These are phyloP conservation scores for Megamerina dolium DNA, from an alignment of 2,888 invertebrate species.

Conservation along the genomic window DNA sequence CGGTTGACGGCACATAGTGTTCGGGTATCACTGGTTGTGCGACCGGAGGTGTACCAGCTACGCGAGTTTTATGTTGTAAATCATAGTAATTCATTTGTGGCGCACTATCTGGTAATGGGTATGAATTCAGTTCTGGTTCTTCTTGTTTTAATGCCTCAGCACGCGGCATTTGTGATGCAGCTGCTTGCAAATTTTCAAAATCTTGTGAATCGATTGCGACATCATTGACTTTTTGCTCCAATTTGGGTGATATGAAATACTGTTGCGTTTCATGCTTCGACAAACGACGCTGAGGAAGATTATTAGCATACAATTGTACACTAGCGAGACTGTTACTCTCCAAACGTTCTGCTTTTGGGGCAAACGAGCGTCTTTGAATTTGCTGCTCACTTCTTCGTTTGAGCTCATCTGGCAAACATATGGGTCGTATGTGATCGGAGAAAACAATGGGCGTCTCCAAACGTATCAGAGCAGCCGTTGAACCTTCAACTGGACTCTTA, in stretches of 20 bases:
- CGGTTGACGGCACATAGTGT: slow-evolving; percentile 9
- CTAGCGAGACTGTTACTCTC: slow-evolving; percentile 21
- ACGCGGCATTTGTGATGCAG: slow-evolving; percentile 37
- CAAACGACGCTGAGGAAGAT: slow-evolving; percentile 24
- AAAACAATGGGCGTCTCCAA: slow-evolving; percentile 67
- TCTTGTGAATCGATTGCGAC: slow-evolving; percentile 10
- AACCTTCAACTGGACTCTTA: slow-evolving; percentile 84
- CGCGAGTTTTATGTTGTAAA: slow-evolving; percentile 9
- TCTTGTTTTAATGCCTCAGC: slow-evolving; percentile 40
- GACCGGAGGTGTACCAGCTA: slow-evolving; percentile 8
- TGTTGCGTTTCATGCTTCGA: slow-evolving; percentile 44
- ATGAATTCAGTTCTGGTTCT: slow-evolving; percentile 26
- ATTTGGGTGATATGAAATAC: slow-evolving; percentile 42
- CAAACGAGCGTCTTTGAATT: slow-evolving; percentile 35
- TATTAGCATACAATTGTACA: slow-evolving; percentile 10
- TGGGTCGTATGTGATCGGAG: slow-evolving; percentile 78
- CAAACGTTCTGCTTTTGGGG: slow-evolving; percentile 43
- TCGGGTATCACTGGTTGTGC: slow-evolving; percentile 8
- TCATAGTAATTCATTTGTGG: slow-evolving; percentile 43
- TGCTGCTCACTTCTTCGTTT: slow-evolving; percentile 34
- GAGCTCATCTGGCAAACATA: slow-evolving; percentile 65
- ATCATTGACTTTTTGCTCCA: slow-evolving; percentile 20
- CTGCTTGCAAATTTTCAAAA: slow-evolving; percentile 28
- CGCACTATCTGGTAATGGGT: slow-evolving; percentile 43
- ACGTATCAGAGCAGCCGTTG: slow-evolving; percentile 74